Conservation (phyloP, 23 tunicate species). For the Trididemnum nubilum region DNA sequence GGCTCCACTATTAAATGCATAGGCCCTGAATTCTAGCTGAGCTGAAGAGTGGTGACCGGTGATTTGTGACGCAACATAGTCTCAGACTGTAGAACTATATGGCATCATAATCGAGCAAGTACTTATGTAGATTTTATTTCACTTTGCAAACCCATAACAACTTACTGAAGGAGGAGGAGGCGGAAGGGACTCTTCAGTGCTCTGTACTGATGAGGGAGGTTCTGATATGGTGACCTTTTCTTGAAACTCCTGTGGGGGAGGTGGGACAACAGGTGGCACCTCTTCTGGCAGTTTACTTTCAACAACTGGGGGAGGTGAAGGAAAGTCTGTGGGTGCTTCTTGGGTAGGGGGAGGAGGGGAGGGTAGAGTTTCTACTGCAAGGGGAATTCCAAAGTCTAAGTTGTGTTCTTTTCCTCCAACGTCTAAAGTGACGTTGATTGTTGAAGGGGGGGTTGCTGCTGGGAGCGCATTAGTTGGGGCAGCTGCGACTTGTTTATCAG, state of each 20-base stretch:
- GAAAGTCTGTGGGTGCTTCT: slow-evolving; percentile 31
- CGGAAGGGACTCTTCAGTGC: too few species aligned
- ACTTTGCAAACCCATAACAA: too few species aligned
- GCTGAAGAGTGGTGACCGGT: too few species aligned
- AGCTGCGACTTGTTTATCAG: slow-evolving; percentile 19
- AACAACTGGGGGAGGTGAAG: slow-evolving; percentile 59
- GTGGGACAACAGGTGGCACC: slow-evolving; percentile 3
- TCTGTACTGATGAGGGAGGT: background rate
- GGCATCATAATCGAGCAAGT: too few species aligned
- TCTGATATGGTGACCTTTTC: slow-evolving; percentile 15
- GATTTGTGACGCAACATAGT: too few species aligned
- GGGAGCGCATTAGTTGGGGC: background rate
- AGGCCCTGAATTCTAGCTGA: too few species aligned
- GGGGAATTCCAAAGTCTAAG: slow-evolving; percentile 57
- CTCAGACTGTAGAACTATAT: too few species aligned
- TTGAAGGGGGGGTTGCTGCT: background rate
- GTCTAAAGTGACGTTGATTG: slow-evolving; percentile 60
- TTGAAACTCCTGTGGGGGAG: slow-evolving; percentile 76
- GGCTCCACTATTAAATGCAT: too few species aligned
- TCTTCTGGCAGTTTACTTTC: background rate
- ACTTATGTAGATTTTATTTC: too few species aligned
- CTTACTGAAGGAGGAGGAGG: background rate
- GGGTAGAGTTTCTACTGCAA: slow-evolving; percentile 14
- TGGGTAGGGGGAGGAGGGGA: slow-evolving; percentile 52
- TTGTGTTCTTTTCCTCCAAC: slow-evolving; percentile 70